These are phyloP conservation scores for Amiota minor DNA, from an alignment of 2,888 invertebrate genomes.

Conservation along the genomic window DNA sequence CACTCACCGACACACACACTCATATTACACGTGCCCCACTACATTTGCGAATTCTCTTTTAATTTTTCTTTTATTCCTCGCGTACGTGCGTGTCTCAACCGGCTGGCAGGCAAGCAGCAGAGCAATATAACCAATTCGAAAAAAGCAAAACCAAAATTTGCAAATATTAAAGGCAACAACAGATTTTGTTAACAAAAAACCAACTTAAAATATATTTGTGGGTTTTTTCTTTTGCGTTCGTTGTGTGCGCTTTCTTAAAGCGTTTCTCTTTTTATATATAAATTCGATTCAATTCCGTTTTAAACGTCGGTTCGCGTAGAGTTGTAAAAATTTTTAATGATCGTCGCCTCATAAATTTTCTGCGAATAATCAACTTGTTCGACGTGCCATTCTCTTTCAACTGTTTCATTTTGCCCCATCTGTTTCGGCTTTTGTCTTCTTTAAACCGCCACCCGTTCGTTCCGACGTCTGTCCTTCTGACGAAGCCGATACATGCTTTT, in stretches of 20 bases:
- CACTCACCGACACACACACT: constrained; percentile 46
- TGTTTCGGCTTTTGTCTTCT: constrained; percentile 20
- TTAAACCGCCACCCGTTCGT: no score
- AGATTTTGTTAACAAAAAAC: constrained; percentile 37
- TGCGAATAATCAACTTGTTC: constrained; percentile 56
- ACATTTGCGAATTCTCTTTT: constrained; percentile 64
- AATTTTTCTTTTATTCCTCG: constrained; percentile 30
- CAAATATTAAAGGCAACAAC: constrained; percentile 37
- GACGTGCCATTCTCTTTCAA: constrained; percentile 18
- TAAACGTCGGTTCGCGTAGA: constrained; percentile 13
- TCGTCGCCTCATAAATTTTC: constrained; percentile 59
- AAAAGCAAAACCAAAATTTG: constrained; percentile 54
- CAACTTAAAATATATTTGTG: constrained; percentile 15
- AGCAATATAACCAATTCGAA: neutral
- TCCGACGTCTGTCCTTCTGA: no score
- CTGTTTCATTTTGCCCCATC: neutral
- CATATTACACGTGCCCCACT: constrained; percentile 70
- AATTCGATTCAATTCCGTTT: constrained; percentile 32
- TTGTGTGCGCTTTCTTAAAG: constrained; percentile 34
- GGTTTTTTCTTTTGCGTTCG: constrained; percentile 44
- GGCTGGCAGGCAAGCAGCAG: no score
- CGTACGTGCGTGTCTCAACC: constrained; percentile 11
- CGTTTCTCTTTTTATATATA: constrained; percentile 39
- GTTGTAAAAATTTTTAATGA: neutral
- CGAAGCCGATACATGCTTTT: no score